These are phyloP conservation scores for Choristoneura fumiferana DNA, from an alignment of 1,140 invertebrate genomes.

Conservation along the genomic window DNA sequence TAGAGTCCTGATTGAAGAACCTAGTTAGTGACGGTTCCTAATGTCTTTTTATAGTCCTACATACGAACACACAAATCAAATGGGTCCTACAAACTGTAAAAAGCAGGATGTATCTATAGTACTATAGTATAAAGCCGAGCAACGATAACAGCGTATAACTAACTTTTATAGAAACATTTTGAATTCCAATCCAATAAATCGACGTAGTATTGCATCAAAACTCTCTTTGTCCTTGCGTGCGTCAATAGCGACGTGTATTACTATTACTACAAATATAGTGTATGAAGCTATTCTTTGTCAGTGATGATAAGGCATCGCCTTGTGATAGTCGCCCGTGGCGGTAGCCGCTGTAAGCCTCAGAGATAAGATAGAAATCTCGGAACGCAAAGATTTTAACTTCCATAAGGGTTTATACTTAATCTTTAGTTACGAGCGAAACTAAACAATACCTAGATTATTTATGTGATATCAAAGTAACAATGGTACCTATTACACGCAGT, in stretches of 20 bases:
- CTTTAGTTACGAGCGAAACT: constrained; percentile 3
- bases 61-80: too few species aligned
- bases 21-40: too few species aligned
- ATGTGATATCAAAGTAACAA: background rate
- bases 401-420: constrained; percentile 3
- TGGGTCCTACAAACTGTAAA: too few species aligned
- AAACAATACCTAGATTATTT: constrained; percentile 2
- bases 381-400: constrained; percentile 19
- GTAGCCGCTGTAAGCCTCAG: constrained; percentile 21
- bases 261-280: background rate
- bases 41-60: too few species aligned
- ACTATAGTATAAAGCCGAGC: too few species aligned
- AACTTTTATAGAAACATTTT: background rate
- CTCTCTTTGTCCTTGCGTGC: constrained; percentile 9
- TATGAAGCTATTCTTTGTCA: constrained; percentile 35
- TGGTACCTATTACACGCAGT: too few species aligned
- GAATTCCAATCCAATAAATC: constrained; percentile 1
- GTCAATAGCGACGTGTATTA: background rate
- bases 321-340: constrained; percentile 25
- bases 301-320: constrained; percentile 34
- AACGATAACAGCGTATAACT: background rate
- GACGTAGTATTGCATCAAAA: background rate
- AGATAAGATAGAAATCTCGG: constrained; percentile 34
- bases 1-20: too few species aligned
- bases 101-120: too few species aligned